Evolutionary conservation across 2,888 invertebrate genomes (phyloP).

Genomic region (Acleris sparsana): DNA sequence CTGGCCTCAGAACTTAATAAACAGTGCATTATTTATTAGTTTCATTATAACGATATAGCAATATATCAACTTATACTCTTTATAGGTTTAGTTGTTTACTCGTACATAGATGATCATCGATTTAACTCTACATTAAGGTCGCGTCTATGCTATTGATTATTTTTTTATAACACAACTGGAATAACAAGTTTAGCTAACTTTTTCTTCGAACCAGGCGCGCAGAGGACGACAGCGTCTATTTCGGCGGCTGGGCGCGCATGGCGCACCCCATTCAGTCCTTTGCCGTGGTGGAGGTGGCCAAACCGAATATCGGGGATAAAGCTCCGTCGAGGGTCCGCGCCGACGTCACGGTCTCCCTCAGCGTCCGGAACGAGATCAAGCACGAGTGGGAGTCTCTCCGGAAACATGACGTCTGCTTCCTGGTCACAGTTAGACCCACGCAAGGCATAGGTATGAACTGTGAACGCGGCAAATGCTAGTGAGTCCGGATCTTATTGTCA

Average conservation of each 20-base stretch:
- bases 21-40: too few relatives aligned
- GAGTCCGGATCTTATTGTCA: too few relatives aligned
- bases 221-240: conserved; percentile 93
- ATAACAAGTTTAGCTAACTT: background rate
- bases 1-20: too few relatives aligned
- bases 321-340: conserved; percentile 97
- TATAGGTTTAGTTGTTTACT: too few relatives aligned
- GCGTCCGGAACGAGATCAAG: conserved; percentile 95
- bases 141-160: background rate
- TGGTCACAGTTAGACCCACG: conserved; percentile 94
- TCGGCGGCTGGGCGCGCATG: conserved; percentile 99
- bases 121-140: too few relatives aligned
- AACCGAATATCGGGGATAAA: conserved; percentile 96
- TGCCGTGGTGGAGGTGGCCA: conserved; percentile 96
- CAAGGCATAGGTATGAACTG: conserved; percentile 88
- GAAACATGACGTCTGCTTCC: conserved; percentile 98
- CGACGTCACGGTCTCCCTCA: conserved; percentile 96
- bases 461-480: too few relatives aligned
- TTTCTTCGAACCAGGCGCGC: conserved; percentile 84
- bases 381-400: conserved; percentile 98
- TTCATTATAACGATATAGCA: too few relatives aligned
- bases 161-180: background rate
- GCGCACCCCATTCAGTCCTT: conserved; percentile 97
- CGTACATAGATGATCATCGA: too few relatives aligned
- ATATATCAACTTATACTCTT: too few relatives aligned